Conservation (phyloP, 92 coral and sea anemone genomes). For the Palythoa heliodiscus region DNA sequence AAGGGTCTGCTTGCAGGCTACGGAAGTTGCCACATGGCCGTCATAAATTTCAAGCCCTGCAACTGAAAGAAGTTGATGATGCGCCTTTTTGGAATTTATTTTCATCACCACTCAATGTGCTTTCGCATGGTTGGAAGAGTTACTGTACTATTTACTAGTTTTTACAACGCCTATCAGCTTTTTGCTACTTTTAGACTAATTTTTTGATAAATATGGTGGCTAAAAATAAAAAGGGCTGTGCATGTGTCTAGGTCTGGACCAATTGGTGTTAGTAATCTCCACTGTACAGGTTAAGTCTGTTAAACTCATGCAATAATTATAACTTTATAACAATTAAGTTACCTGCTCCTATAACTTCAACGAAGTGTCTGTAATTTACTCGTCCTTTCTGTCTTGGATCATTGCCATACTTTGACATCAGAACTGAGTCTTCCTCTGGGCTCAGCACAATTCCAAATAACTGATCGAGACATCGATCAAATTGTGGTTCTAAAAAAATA, state of each 20-base stretch:
- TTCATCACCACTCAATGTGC: background rate
- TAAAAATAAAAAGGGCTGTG: constrained; percentile 12
- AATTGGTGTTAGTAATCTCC: too few relatives aligned
- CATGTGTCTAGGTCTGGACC: background rate
- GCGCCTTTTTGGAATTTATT: background rate
- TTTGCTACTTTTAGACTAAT: background rate
- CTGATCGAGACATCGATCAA: constrained; percentile 98
- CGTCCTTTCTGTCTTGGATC: constrained; percentile 91
- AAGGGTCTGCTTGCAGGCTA: too few relatives aligned
- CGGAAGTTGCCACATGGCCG: too few relatives aligned
- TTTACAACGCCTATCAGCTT: background rate
- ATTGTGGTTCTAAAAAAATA: constrained; percentile 79
- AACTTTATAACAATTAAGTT: background rate
- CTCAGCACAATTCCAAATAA: constrained; percentile 87
- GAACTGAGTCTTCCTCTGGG: constrained; percentile 69
- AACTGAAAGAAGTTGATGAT: too few relatives aligned
- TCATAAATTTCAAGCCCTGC: too few relatives aligned
- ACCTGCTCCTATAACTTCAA: constrained; percentile 96
- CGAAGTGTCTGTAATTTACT: constrained; percentile 90
- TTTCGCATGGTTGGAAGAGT: background rate
- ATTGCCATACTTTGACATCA: constrained; percentile 90
- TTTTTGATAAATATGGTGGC: background rate
- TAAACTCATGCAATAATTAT: too few relatives aligned
- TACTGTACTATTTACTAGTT: background rate
- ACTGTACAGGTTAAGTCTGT: too few relatives aligned